Evolutionary conservation across 2,888 invertebrate species (phyloP).

Genomic region (Morpho helenor): DNA sequence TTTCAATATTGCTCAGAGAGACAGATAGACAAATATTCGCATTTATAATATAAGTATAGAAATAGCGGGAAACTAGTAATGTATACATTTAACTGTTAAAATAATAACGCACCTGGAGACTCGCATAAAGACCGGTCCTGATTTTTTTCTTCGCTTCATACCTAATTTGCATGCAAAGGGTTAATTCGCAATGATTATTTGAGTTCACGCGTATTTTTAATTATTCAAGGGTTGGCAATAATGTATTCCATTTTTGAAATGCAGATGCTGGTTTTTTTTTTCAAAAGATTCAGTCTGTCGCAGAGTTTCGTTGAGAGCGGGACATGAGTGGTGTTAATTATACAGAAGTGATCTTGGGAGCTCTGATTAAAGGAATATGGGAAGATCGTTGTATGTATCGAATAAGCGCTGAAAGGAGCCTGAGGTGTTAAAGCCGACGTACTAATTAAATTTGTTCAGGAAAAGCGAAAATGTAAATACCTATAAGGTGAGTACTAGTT

Average conservation of each 20-base stretch:
- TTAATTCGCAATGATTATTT: slow-evolving; percentile 75
- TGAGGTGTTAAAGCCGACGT: background rate
- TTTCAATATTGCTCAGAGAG: too few species aligned
- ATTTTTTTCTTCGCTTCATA: slow-evolving; percentile 51
- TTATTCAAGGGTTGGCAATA: slow-evolving; percentile 72
- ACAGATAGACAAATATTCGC: background rate
- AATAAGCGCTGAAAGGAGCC: slow-evolving; percentile 12
- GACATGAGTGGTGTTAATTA: slow-evolving; percentile 32
- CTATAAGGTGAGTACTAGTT: background rate
- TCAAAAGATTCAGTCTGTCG: slow-evolving; percentile 54
- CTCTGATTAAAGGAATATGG: slow-evolving; percentile 16
- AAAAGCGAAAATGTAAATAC: too few species aligned
- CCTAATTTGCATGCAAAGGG: slow-evolving; percentile 74
- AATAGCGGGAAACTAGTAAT: background rate
- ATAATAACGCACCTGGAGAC: slow-evolving; percentile 59
- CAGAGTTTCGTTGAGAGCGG: slow-evolving; percentile 55
- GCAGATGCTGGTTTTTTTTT: slow-evolving; percentile 53
- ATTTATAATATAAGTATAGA: background rate
- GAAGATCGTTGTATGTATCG: slow-evolving; percentile 3
- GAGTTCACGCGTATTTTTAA: slow-evolving; percentile 76
- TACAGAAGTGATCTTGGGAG: slow-evolving; percentile 18
- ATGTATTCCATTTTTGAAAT: slow-evolving; percentile 64
- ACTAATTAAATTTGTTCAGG: too few species aligned
- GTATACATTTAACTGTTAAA: slow-evolving; percentile 34
- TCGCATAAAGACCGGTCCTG: slow-evolving; percentile 52